Base-by-base conservation (phyloP, 2,113 vertebrate species). In the Upupa epops region DNA sequence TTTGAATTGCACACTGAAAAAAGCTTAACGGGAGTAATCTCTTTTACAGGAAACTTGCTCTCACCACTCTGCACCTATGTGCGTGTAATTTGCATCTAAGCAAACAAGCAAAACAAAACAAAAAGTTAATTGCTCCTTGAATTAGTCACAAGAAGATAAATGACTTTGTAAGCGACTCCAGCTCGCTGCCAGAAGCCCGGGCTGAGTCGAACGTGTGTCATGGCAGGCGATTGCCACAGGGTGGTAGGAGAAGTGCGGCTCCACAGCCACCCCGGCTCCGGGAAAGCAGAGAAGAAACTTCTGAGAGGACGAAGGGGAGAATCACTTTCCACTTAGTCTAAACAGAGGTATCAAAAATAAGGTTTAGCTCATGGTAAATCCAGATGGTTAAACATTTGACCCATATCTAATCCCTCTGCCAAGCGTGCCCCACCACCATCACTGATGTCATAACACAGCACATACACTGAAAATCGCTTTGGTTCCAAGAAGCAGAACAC, bases 161-260 rank as follows among this genome's bases (percentile, higher is more conserved):
- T 28, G 72, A 34, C 85, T 89, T 45, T 6, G 51, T 16, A 13
- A 75, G 55, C 2, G 73, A 17, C 61, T 25, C 26, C 69, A 66
- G 85, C 59, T 34, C 7, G 20, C 86, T 83, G 77, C 69, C 88
- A 45, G 89, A 34, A 94, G 89, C 76, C 61, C 77, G 2, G 48
- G 26, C 80, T 24, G 72, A 64, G 83, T n/a, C 17, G 82, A 65
- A 29, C 17, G 32, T 95, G 24, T 98, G 98, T 97, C 97, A 98
- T 98, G 97, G 96, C 98, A 92, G 6, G 92, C 83, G 93, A 93
- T 96, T 96, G 94, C 98, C 98, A 98, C 98, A 98, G 97, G 97
- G 97, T 97, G 98, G 98, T 97, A 96, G 97, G 85, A 98, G 97
- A 56, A 93, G 82, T 95, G 97, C 95, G 68, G 94, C 17, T 92